Base-by-base conservation (phyloP, 2,888 invertebrate genomes). In the Cerceris ruficornis region DNA sequence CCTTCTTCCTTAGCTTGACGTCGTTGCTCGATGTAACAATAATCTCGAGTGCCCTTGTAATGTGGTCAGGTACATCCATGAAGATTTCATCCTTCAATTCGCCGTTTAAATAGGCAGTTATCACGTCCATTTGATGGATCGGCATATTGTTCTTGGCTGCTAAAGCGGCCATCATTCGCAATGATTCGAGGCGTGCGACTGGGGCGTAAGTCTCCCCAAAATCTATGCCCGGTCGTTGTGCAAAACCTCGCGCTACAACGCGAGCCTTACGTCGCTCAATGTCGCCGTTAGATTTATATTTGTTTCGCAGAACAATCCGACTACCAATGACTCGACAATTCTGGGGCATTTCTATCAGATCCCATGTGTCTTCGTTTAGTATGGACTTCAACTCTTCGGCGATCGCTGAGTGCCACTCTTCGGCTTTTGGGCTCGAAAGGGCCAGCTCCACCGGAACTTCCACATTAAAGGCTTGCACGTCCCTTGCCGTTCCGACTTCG, bases 261-360 rank as follows among this genome's bases (percentile, higher is more conserved):
- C 46, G 8, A 11, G 46, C 52, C 82, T 52, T 81, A 46, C 73
- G 58, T 55, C 66, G 49, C 14, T 77, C 77, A 6, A 79, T 15
- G 28, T 59, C 59, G n/a, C 76, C 79, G 54, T 72, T 55, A 2
- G 75, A 41, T 6, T 68, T 64, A 49, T 72, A 73, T 64, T 81
- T 81, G 17, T 75, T 78, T 52, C 72, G 15, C 2, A 82, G 66
- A 5, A 80, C 75, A 6, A 75, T 15, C 0, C 80, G 73, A 52
- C 73, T 75, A 9, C 80, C 75, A 17, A 81, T 67, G 6, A 77
- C 69, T 17, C 43, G 49, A 28, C 54, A 46, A 41, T 70, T 54
- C 43, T 50, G 41, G 1, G 77, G 80, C 5, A 71, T 61, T 15
- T 74, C 58, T 4, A 71, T 71, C 15, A 80, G 39, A 64, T 80